Conservation (phyloP, 2,888 invertebrate genomes). For the Callimorpha dominula region DNA sequence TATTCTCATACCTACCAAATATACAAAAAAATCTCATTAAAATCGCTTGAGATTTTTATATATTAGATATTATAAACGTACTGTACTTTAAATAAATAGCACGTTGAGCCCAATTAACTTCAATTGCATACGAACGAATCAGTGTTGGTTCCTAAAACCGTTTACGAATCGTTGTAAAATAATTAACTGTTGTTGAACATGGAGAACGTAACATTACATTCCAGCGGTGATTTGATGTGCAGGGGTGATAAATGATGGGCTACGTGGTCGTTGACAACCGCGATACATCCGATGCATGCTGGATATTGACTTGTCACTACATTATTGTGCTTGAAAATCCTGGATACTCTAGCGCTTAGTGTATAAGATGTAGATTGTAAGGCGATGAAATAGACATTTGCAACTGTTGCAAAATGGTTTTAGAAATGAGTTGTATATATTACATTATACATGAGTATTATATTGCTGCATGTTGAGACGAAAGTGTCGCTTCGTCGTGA, state of each 20-base stretch:
- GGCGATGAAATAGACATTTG: background rate
- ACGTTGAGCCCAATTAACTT: background rate
- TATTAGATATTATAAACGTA: too few relatives aligned
- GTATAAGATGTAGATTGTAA: conserved; percentile 24
- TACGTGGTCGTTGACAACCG: conserved; percentile 48
- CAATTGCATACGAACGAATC: background rate
- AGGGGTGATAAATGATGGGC: conserved; percentile 58
- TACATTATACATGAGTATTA: background rate
- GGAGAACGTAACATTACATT: conserved; percentile 43
- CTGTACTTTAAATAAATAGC: background rate
- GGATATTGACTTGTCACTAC: conserved; percentile 68
- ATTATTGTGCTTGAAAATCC: conserved; percentile 61
- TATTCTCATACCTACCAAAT: too few relatives aligned
- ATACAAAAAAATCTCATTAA: too few relatives aligned
- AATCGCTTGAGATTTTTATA: too few relatives aligned
- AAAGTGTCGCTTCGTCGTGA: conserved; percentile 6
- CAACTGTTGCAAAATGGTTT: background rate
- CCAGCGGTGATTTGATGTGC: conserved; percentile 62
- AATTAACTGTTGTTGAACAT: background rate
- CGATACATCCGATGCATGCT: conserved; percentile 43
- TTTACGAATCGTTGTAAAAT: background rate
- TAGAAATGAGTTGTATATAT: background rate
- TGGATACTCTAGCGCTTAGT: conserved; percentile 25
- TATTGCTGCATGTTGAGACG: background rate
- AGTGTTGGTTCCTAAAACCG: background rate